Conservation (phyloP, 1,140 invertebrate species). For the Eueides isabella region DNA sequence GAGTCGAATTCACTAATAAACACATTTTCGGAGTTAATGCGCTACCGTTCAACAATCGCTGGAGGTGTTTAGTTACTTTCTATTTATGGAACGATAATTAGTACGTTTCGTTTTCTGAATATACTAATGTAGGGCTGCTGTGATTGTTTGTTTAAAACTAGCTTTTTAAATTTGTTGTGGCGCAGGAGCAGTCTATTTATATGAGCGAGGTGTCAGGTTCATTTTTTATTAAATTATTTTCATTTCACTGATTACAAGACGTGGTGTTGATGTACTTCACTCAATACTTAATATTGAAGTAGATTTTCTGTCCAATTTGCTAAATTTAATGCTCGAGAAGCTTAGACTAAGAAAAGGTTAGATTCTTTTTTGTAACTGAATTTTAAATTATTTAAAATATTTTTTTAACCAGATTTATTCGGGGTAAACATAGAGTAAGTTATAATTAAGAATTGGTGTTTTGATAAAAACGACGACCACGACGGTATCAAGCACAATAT, state of each 20-base stretch:
- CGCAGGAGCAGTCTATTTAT: background rate
- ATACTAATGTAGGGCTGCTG: background rate
- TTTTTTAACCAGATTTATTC: too few species aligned
- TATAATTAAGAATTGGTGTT: too few species aligned
- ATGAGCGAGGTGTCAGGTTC: background rate
- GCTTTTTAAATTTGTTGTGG: background rate
- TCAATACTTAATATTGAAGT: too few species aligned
- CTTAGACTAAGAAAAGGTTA: too few species aligned
- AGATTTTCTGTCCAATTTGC: too few species aligned
- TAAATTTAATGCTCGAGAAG: too few species aligned
- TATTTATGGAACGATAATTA: conserved; percentile 33
- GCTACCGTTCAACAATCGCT: conserved; percentile 6
- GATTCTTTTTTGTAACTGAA: too few species aligned
- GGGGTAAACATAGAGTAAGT: too few species aligned
- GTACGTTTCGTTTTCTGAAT: conserved; percentile 28
- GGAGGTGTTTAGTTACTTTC: conserved; percentile 28
- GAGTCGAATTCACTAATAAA: conserved; percentile 38
- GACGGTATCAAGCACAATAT: too few species aligned
- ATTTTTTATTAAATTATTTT: background rate
- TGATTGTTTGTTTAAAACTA: background rate
- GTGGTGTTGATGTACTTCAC: too few species aligned
- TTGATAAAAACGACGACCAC: too few species aligned
- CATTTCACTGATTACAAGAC: background rate
- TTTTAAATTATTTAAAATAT: too few species aligned
- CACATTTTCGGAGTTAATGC: conserved; percentile 40